These are phyloP conservation scores for Tyrophagus putrescentiae DNA, from an alignment of 1,140 invertebrate genomes.

Conservation along the genomic window DNA sequence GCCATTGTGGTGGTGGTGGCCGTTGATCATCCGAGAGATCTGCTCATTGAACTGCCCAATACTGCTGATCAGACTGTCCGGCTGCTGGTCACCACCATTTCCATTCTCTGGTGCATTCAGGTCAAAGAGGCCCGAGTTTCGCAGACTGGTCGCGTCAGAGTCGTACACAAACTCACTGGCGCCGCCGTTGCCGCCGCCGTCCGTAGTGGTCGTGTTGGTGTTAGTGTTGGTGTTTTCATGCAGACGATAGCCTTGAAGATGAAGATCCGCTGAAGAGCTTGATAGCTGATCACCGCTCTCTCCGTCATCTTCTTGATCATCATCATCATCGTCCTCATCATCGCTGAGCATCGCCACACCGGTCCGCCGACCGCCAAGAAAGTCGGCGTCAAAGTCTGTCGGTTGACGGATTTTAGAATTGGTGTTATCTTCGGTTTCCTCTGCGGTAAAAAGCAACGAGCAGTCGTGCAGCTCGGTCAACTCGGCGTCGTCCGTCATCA, in stretches of 20 bases:
- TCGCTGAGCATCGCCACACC: no score
- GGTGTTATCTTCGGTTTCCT: no score
- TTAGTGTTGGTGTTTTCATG: constrained; percentile 10
- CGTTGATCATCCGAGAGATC: neutral
- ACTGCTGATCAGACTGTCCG: neutral
- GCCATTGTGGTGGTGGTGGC: neutral
- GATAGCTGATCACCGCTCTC: neutral
- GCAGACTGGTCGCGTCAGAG: neutral
- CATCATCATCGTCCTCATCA: no score
- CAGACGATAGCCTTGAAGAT: constrained; percentile 13
- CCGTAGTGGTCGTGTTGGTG: no score
- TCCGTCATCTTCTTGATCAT: constrained; percentile 4
- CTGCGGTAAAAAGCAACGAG: no score
- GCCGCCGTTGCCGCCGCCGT: no score
- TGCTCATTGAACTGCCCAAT: constrained; percentile 4
- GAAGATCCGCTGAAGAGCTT: no score
- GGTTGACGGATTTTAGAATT: no score
- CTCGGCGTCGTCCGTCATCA: no score
- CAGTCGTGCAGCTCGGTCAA: no score
- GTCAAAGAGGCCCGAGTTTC: neutral
- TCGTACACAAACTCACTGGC: constrained; percentile 13
- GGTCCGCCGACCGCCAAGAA: no score
- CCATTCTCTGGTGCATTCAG: neutral
- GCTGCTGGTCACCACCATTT: constrained; percentile 7
- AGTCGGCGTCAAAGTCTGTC: no score